phyloP scores from a whole-genome alignment of 37 sponge, comb jelly and placozoan genomes.

The Lycopodina hypogea region DNA sequence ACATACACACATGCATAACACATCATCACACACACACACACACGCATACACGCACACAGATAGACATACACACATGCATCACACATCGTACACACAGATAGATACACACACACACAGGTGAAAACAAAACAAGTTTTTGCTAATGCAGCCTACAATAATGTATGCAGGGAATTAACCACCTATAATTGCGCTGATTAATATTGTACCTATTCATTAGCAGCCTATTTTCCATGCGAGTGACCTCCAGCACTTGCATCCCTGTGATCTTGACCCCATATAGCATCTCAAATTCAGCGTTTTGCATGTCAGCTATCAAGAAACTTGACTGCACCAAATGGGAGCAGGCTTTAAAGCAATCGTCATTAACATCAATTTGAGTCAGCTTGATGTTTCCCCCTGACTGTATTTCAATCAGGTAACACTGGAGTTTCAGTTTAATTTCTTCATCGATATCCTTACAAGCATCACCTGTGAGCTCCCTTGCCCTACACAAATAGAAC shows the following conservation, averaged over 20 bases:
- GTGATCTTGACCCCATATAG: too few species aligned
- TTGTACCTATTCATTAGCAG: conserved; percentile 8
- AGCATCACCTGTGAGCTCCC: conserved; percentile 7
- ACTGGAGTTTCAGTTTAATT: background rate
- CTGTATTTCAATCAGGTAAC: conserved; percentile 64
- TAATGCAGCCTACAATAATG: conserved; percentile 60
- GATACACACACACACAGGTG: too few species aligned
- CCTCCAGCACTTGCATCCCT: conserved; percentile 50
- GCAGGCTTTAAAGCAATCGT: conserved; percentile 66
- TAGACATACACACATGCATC: too few species aligned
- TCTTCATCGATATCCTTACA: conserved; percentile 4
- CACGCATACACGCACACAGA: too few species aligned
- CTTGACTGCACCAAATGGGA: conserved; percentile 60
- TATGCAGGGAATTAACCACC: background rate
- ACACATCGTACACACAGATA: too few species aligned
- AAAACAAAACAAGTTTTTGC: conserved; percentile 7
- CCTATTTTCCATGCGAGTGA: conserved; percentile 61
- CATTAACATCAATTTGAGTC: conserved; percentile 27
- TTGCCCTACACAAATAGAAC: background rate
- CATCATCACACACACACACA: too few species aligned
- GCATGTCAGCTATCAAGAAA: conserved; percentile 40
- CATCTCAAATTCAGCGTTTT: conserved; percentile 32
- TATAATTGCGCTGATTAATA: background rate
- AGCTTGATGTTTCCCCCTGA: conserved; percentile 75
- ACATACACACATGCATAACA: too few species aligned